Conservation (phyloP, 2,888 invertebrate species). For the Pandemis cinnamomeana region DNA sequence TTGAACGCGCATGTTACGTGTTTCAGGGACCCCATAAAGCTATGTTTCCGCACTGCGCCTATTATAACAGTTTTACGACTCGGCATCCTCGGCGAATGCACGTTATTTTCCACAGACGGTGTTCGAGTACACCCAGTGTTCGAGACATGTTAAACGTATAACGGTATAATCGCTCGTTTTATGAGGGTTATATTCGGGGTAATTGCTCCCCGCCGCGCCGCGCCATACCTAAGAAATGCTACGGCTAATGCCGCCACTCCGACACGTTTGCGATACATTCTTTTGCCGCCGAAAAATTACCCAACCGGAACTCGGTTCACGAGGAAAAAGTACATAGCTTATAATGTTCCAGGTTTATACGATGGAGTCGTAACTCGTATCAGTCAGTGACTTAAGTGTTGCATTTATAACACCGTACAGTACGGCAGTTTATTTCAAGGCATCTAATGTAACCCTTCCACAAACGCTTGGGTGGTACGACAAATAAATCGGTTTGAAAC, state of each 20-base stretch:
- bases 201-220: constrained; percentile 62
- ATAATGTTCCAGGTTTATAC: constrained; percentile 33
- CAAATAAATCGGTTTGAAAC: constrained; percentile 60
- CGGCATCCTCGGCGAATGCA: constrained; percentile 68
- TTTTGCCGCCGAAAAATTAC: constrained; percentile 43
- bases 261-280: constrained; percentile 55
- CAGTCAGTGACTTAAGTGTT: constrained; percentile 33
- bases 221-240: constrained; percentile 55
- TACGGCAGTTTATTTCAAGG: constrained; percentile 28
- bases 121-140: constrained; percentile 65
- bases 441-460: constrained; percentile 32
- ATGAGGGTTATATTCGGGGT: constrained; percentile 68
- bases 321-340: constrained; percentile 27
- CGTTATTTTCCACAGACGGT: constrained; percentile 59
- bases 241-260: constrained; percentile 56
- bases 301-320: constrained; percentile 25
- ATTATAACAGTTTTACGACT: constrained; percentile 77
- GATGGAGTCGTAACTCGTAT: constrained; percentile 28
- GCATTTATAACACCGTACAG: constrained; percentile 25
- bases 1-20: constrained; percentile 74
- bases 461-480: constrained; percentile 41
- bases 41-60: constrained; percentile 77
- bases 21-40: constrained; percentile 75
- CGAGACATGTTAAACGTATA: constrained; percentile 65
- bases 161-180: constrained; percentile 69